Percentiles rank a stretch among this genome's conserved stretches.
Conservation (phyloP, 2,888 invertebrate species). For the Cryptus viduatorius region DNA sequence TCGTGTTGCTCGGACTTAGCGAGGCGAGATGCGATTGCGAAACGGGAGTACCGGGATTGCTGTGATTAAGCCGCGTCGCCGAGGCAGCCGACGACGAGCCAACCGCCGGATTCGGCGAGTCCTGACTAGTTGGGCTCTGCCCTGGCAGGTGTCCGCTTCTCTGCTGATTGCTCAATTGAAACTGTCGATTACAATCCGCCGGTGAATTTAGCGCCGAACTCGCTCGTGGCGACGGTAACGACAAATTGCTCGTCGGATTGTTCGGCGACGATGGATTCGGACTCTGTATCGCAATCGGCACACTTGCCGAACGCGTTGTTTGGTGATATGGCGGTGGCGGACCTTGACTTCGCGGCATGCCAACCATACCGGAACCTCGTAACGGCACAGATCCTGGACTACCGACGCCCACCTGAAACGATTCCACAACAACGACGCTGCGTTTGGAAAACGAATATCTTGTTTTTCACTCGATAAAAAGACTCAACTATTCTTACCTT, state of each 20-base stretch:
- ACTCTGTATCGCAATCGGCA: constrained; percentile 91
- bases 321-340: constrained; percentile 93
- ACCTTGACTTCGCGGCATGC: constrained; percentile 88
- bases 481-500: constrained; percentile 83
- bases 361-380: constrained; percentile 81
- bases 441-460: constrained; percentile 8
- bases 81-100: constrained; percentile 77
- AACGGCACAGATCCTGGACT: constrained; percentile 80
- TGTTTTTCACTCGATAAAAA: neutral
- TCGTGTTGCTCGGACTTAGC: constrained; percentile 82
- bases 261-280: constrained; percentile 91
- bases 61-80: constrained; percentile 86
- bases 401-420: constrained; percentile 74
- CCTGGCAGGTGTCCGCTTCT: constrained; percentile 86
- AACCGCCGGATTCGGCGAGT: constrained; percentile 86
- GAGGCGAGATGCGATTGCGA: constrained; percentile 84
- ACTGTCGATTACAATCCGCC: constrained; percentile 87
- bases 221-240: constrained; percentile 91
- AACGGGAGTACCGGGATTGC: constrained; percentile 91
- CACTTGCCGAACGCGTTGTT: constrained; percentile 90
- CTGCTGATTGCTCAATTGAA: constrained; percentile 82
- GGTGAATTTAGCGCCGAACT: constrained; percentile 90
- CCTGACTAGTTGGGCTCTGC: constrained; percentile 88
- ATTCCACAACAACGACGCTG: neutral
- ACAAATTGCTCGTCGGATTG: constrained; percentile 90